Conservation (phyloP, 2,113 vertebrate species). For the Alexandromys fortis region DNA sequence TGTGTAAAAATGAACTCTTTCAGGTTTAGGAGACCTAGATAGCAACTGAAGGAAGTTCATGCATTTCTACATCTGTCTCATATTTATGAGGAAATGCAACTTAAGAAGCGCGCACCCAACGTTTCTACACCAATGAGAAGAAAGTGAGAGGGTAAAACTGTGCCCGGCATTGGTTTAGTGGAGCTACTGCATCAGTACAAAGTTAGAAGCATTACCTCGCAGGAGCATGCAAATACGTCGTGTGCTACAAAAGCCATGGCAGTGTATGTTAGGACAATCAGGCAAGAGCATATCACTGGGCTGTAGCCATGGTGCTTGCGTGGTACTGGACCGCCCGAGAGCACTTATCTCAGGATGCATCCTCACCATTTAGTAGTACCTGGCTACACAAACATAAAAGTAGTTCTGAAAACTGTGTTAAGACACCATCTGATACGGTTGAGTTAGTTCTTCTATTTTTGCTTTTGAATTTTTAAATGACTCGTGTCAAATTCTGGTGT, state of each 20-base stretch:
- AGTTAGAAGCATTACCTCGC: neutral
- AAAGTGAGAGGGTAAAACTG: constrained; percentile 1
- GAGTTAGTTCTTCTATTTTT: neutral
- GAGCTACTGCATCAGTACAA: neutral
- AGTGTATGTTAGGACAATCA: too few relatives aligned
- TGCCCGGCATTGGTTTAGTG: neutral
- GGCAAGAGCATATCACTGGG: neutral
- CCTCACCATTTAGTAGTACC: too few relatives aligned
- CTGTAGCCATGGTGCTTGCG: neutral
- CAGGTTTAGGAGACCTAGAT: neutral
- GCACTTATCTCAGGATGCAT: neutral
- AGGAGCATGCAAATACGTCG: neutral
- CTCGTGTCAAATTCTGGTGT: neutral
- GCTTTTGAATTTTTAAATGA: neutral
- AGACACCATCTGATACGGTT: neutral
- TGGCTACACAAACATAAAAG: neutral
- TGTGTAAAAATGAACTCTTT: neutral
- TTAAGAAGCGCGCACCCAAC: constrained; percentile 9
- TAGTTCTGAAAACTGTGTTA: neutral
- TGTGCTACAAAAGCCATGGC: neutral
- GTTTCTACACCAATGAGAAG: neutral
- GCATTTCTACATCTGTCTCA: neutral
- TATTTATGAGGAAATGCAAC: neutral
- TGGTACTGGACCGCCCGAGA: neutral
- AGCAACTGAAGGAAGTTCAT: neutral